Percentiles rank a stretch among this genome's conserved stretches.
These are phyloP conservation scores for Pyralis farinalis DNA, from an alignment of 2,888 invertebrate species.

Conservation along the genomic window DNA sequence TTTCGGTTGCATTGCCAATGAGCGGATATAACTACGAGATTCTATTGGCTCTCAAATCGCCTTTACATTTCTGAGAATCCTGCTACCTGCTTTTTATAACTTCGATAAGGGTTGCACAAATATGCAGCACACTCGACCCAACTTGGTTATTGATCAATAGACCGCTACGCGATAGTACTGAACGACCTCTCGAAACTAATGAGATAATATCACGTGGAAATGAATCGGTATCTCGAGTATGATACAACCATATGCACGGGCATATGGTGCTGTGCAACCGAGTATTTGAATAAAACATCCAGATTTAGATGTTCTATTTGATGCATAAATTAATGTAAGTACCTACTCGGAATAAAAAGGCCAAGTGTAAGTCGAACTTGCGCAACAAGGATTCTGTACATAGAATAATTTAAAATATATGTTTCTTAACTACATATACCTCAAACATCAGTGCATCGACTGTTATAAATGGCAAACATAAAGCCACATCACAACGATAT, in stretches of 20 bases:
- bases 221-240: slow-evolving; percentile 50
- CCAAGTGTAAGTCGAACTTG: too few relatives aligned
- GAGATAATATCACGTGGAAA: slow-evolving; percentile 42
- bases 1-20: neutral
- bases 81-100: slow-evolving; percentile 74
- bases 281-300: slow-evolving; percentile 23
- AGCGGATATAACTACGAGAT: slow-evolving; percentile 17
- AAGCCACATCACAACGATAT: too few relatives aligned
- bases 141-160: slow-evolving; percentile 50
- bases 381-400: too few relatives aligned
- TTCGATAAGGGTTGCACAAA: slow-evolving; percentile 56
- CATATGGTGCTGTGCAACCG: slow-evolving; percentile 34
- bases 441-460: too few relatives aligned
- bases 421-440: neutral
- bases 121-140: slow-evolving; percentile 47
- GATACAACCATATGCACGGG: slow-evolving; percentile 45
- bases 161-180: slow-evolving; percentile 34
- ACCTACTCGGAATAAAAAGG: too few relatives aligned
- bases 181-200: slow-evolving; percentile 47
- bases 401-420: too few relatives aligned
- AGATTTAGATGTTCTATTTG: neutral
- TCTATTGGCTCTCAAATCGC: slow-evolving; percentile 51
- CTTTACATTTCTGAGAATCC: slow-evolving; percentile 65
- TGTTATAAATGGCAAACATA: too few relatives aligned
- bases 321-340: too few relatives aligned